Conservation (phyloP, 1,140 invertebrate species). For the Argopecten irradians region DNA sequence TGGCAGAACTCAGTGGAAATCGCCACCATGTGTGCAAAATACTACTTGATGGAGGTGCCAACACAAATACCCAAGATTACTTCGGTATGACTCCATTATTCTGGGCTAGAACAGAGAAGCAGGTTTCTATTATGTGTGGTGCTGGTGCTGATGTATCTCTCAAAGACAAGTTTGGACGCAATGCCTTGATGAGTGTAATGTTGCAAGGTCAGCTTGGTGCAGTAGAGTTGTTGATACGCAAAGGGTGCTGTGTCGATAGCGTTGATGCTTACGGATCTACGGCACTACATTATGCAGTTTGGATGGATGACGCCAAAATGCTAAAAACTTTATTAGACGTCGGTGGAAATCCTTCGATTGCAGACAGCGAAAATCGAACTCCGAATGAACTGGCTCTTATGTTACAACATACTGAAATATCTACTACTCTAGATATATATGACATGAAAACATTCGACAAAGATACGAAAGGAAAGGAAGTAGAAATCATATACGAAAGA, state of each 20-base stretch:
- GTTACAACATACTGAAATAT: neutral
- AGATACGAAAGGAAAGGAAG: neutral
- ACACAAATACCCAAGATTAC: neutral
- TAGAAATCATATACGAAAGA: neutral
- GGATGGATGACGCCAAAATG: neutral
- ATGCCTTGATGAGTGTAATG: neutral
- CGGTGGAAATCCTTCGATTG: neutral
- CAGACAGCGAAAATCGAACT: neutral
- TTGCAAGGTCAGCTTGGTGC: no score
- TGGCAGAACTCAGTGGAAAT: neutral
- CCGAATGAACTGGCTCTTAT: neutral
- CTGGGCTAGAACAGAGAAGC: neutral
- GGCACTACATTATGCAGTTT: conserved; percentile 20
- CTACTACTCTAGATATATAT: neutral
- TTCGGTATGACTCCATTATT: neutral
- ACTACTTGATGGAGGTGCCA: neutral
- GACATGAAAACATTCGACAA: neutral
- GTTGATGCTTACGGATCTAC: neutral
- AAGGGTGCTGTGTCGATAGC: neutral
- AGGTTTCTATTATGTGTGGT: neutral
- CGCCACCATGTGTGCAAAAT: neutral
- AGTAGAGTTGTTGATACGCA: neutral
- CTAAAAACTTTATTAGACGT: neutral
- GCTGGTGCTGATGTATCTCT: neutral
- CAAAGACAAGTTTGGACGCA: conserved; percentile 7